Evolutionary conservation across 2,888 invertebrate genomes (phyloP).

Genomic region (Marronus borbonicus): DNA sequence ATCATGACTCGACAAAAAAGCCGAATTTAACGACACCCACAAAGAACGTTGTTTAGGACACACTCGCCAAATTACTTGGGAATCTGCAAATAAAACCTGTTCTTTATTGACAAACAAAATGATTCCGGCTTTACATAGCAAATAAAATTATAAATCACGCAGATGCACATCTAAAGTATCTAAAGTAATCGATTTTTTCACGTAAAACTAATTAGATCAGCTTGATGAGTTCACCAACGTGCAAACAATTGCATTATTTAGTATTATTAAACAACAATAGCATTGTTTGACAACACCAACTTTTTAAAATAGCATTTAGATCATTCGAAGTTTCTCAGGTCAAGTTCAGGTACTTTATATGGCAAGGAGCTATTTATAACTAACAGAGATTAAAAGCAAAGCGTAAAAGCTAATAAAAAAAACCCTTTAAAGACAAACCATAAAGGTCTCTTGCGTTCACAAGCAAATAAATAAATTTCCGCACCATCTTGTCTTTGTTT

Average conservation of each 20-base stretch:
- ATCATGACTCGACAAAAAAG: slow-evolving; percentile 22
- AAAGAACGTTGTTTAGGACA: slow-evolving; percentile 32
- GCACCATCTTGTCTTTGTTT: neutral
- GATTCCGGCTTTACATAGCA: neutral
- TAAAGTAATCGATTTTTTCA: too few relatives aligned
- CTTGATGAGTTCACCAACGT: too few relatives aligned
- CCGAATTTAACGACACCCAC: neutral
- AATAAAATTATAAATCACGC: too few relatives aligned
- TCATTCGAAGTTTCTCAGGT: too few relatives aligned
- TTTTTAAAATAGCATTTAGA: too few relatives aligned
- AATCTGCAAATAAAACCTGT: slow-evolving; percentile 16
- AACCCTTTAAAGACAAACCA: neutral
- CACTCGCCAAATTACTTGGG: slow-evolving; percentile 9
- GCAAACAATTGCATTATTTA: too few relatives aligned
- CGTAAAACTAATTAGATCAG: too few relatives aligned
- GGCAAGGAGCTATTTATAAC: neutral
- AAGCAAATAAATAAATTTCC: neutral
- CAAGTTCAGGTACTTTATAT: neutral
- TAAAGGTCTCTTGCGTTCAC: neutral
- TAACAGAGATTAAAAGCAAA: neutral
- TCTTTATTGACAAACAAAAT: slow-evolving; percentile 30
- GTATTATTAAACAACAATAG: too few relatives aligned
- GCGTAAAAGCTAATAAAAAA: neutral
- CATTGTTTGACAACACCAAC: too few relatives aligned
- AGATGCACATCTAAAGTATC: too few relatives aligned